Evolutionary conservation across 2,797 vertebrate species (phyloP).

Genomic region (Lagocephalus sceleratus): DNA sequence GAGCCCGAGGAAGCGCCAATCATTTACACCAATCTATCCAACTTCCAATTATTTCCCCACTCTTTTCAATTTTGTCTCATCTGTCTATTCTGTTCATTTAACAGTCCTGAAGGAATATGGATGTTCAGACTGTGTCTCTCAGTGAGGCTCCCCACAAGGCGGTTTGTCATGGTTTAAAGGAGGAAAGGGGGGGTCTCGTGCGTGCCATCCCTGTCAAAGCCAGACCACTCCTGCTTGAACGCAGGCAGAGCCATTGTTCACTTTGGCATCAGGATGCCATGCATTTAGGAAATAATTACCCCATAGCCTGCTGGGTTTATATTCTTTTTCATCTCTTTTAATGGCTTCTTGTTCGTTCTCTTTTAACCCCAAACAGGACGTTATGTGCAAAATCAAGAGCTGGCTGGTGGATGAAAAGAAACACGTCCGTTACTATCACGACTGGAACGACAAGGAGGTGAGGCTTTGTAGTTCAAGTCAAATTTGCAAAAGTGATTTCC

Average conservation of each 20-base stretch:
- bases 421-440: constrained; percentile 87
- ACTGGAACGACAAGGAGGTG: constrained; percentile 97
- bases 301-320: constrained; percentile 82
- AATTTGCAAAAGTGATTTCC: constrained; percentile 62
- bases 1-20: constrained; percentile 63
- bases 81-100: constrained; percentile 57
- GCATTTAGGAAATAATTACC: constrained; percentile 85
- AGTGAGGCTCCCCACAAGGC: constrained; percentile 64
- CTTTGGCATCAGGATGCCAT: constrained; percentile 76
- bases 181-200: constrained; percentile 53
- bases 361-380: constrained; percentile 86
- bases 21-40: constrained; percentile 68
- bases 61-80: constrained; percentile 54
- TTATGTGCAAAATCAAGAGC: constrained; percentile 97
- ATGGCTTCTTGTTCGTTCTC: constrained; percentile 85
- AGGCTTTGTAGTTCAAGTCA: constrained; percentile 74
- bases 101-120: constrained; percentile 55
- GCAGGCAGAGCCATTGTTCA: constrained; percentile 73
- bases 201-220: constrained; percentile 73
- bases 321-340: constrained; percentile 83
- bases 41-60: constrained; percentile 64
- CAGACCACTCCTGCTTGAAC: constrained; percentile 64
- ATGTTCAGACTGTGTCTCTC: constrained; percentile 43
- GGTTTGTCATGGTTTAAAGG: constrained; percentile 66
- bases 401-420: constrained; percentile 95